Evolutionary conservation across 2,797 vertebrate species (phyloP).

Genomic region (Anisognathus igniventris): DNA sequence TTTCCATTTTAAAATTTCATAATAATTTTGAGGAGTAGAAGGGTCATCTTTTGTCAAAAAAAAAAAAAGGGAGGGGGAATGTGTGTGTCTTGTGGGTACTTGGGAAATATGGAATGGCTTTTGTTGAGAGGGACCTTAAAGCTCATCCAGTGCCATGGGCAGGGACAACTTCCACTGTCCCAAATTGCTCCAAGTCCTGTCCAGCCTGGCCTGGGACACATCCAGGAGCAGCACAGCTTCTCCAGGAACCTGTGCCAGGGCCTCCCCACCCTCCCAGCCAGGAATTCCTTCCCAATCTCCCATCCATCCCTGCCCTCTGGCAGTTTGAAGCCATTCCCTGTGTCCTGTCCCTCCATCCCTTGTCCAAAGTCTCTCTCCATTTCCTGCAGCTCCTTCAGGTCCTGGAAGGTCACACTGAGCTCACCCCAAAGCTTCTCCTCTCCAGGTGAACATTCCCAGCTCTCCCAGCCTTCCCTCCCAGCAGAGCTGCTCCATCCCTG

Average conservation of each 20-base stretch:
- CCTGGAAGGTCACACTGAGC: accelerated
- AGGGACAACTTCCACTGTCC: not conserved
- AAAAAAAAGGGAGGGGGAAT: not conserved
- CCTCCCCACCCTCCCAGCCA: not conserved
- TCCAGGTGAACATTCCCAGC: not conserved
- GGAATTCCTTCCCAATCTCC: not conserved
- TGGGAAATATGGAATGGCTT: not conserved
- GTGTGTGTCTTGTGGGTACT: not conserved
- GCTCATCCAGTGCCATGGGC: not conserved
- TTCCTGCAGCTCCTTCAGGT: not conserved
- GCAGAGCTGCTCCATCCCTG: not conserved
- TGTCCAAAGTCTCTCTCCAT: accelerated
- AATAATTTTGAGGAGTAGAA: not conserved
- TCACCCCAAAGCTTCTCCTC: not conserved
- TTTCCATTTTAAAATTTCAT: not conserved
- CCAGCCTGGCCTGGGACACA: not conserved
- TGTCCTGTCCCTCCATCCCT: not conserved
- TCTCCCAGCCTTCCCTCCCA: not conserved
- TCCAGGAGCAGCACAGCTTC: not conserved
- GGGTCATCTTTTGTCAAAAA: not conserved
- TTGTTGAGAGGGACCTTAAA: not conserved
- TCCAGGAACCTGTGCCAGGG: too few species aligned
- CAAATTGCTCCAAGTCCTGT: accelerated
- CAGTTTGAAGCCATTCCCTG: not conserved
- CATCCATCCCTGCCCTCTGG: not conserved